phyloP scores from a whole-genome alignment of 2,113 vertebrate species.

The Crotophaga sulcirostris region DNA sequence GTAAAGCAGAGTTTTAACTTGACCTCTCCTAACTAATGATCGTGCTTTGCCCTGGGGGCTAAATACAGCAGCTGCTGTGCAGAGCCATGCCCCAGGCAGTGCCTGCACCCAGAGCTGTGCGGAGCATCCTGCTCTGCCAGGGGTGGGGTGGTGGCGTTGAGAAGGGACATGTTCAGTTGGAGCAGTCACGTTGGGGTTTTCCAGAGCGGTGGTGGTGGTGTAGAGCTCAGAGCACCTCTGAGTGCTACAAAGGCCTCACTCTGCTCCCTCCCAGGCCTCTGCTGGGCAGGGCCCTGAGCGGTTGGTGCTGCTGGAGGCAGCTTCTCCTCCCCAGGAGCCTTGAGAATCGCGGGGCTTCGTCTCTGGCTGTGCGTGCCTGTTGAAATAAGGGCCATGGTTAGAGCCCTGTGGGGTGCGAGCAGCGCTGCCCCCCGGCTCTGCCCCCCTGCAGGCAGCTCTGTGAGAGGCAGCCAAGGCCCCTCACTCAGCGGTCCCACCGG shows the following conservation, averaged over 20 bases:
- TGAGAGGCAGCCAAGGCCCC: slow-evolving; percentile 1
- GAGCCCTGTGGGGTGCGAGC: not conserved
- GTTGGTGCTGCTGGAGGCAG: not conserved
- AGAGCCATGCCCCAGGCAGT: not conserved
- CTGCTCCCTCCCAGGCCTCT: rapidly evolving
- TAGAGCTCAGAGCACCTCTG: rapidly evolving
- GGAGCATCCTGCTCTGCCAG: not conserved
- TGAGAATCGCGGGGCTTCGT: not conserved
- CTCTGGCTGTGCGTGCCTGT: not conserved
- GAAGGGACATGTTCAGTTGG: not conserved
- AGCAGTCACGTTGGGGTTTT: no score
- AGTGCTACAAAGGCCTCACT: rapidly evolving
- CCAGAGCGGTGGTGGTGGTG: not conserved
- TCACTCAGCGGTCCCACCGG: slow-evolving; percentile 29
- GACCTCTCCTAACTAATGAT: not conserved
- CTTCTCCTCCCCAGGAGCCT: not conserved
- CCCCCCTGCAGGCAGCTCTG: not conserved
- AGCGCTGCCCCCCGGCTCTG: not conserved
- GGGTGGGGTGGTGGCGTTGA: rapidly evolving
- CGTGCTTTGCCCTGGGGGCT: not conserved
- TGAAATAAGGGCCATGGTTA: not conserved
- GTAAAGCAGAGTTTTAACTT: not conserved
- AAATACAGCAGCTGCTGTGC: not conserved
- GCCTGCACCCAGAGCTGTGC: not conserved
- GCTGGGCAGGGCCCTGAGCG: not conserved